Evolutionary conservation across 2,113 vertebrate genomes (phyloP).

Genomic region (Paedocypris sp.): DNA sequence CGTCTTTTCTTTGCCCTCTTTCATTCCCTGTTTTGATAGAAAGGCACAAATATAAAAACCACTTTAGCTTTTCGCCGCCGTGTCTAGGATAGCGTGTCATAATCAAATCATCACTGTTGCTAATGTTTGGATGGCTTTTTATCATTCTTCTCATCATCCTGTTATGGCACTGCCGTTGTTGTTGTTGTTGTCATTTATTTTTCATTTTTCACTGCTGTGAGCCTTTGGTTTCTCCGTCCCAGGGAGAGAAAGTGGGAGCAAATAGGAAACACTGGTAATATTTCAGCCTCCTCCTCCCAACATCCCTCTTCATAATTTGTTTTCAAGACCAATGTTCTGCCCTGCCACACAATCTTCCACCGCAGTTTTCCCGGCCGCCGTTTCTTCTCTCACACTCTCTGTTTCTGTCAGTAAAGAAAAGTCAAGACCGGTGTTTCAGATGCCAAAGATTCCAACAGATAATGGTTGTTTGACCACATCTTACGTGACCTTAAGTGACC

Average conservation of each 20-base stretch:
- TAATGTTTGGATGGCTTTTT: constrained; percentile 68
- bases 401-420: no score
- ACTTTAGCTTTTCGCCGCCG: constrained; percentile 39
- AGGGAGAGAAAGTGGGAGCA: constrained; percentile 28
- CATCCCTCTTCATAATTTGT: constrained; percentile 22
- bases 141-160: constrained; percentile 54
- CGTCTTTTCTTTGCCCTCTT: constrained; percentile 6
- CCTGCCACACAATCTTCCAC: constrained; percentile 7
- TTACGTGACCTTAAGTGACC: no score
- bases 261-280: constrained; percentile 7
- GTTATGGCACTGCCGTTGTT: constrained; percentile 37
- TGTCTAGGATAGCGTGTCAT: constrained; percentile 41
- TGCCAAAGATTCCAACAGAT: no score
- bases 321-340: constrained; percentile 28
- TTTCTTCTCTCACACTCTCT: no score
- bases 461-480: no score
- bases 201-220: constrained; percentile 43
- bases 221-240: constrained; percentile 34
- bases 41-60: constrained; percentile 47
- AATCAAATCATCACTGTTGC: constrained; percentile 67
- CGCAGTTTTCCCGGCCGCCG: no score
- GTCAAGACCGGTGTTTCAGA: no score
- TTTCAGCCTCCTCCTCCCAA: constrained; percentile 4
- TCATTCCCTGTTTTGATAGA: constrained; percentile 42
- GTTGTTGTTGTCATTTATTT: constrained; percentile 39